Base-by-base conservation (phyloP, 2,888 invertebrate genomes). In the Nephrocerus scutellatus region DNA sequence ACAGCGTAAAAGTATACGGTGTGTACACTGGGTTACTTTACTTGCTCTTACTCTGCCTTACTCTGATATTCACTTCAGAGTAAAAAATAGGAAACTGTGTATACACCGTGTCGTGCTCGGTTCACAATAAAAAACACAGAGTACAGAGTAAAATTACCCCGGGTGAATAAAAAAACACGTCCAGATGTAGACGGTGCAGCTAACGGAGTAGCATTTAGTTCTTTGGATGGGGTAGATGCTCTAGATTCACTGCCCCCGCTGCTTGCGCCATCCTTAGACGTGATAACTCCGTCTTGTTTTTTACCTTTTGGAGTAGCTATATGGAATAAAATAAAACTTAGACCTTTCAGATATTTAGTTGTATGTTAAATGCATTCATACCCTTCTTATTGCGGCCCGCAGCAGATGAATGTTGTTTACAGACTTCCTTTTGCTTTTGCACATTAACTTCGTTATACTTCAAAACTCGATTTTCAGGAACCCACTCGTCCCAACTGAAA, bases 371-470 rank as follows among this genome's bases (percentile, higher is more conserved):
- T 24, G 15, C 19, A 34, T 37, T 38, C 46, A 41, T 65, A 74
- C 77, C 72, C 66, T 81, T 82, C 57, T 80, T 82, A 32, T 76
- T 72, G 55, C 78, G 79, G 2, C 74, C 70, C 6, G 82, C 81
- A 55, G 84, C 79, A 30, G 79, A 79, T 9, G 82, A 79, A 59
- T 87, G 86, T 4, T 86, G 84, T 59, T 80, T 79, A 57, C 82
- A 80, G 6, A 92, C 79, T 63, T 91, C 90, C 58, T 85, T 88
- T 62, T 92, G 91, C 44, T 83, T 78, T 56, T 86, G 85, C 3
- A 89, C 79, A 62, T 91, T 91, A 2, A 82, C 80, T 53, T 92
- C 91, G 69, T 87, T 92, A 63, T 82, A 87, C 63, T 92, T 93
- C 39, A 93, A 68, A 6, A 93, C 89, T 49, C 93, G 72, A 56